Evolutionary conservation across 2,797 vertebrate species (phyloP).

Genomic region (Sphenodon punctatus): DNA sequence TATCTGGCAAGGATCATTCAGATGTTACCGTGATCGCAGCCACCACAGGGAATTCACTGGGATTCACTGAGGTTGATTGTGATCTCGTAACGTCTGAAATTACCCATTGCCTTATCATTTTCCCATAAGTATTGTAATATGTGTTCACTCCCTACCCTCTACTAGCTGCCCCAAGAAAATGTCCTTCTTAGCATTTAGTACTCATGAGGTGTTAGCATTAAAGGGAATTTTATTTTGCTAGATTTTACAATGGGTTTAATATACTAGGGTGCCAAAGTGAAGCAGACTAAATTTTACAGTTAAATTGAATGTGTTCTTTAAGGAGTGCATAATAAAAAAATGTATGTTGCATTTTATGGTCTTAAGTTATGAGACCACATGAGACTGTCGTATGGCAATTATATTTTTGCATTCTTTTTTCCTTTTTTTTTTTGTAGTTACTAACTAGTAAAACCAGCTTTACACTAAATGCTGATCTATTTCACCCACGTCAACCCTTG

Average conservation of each 20-base stretch:
- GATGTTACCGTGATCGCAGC: no score
- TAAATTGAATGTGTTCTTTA: slow-evolving; percentile 69
- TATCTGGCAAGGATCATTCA: no score
- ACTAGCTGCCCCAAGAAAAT: no score
- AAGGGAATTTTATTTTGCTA: slow-evolving; percentile 76
- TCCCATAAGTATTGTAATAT: no score
- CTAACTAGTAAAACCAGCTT: slow-evolving; percentile 19
- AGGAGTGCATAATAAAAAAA: slow-evolving; percentile 58
- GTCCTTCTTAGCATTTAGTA: slow-evolving; percentile 77
- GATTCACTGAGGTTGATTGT: no score
- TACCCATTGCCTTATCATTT: no score
- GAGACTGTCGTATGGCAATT: slow-evolving; percentile 48
- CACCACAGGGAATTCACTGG: no score
- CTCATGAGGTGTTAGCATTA: slow-evolving; percentile 73
- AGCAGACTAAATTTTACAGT: slow-evolving; percentile 73
- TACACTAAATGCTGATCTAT: slow-evolving; percentile 27
- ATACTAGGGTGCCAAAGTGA: slow-evolving; percentile 76
- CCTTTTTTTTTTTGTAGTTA: slow-evolving; percentile 39
- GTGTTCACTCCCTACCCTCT: no score
- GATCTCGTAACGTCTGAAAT: no score
- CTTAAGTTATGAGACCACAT: slow-evolving; percentile 54
- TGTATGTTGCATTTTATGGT: slow-evolving; percentile 60
- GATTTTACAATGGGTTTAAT: slow-evolving; percentile 78
- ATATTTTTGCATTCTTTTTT: slow-evolving; percentile 49
- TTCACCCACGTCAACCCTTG: neutral